These are phyloP conservation scores for Tychaedon coryphoeus DNA, from an alignment of 2,113 vertebrate species.

Conservation along the genomic window DNA sequence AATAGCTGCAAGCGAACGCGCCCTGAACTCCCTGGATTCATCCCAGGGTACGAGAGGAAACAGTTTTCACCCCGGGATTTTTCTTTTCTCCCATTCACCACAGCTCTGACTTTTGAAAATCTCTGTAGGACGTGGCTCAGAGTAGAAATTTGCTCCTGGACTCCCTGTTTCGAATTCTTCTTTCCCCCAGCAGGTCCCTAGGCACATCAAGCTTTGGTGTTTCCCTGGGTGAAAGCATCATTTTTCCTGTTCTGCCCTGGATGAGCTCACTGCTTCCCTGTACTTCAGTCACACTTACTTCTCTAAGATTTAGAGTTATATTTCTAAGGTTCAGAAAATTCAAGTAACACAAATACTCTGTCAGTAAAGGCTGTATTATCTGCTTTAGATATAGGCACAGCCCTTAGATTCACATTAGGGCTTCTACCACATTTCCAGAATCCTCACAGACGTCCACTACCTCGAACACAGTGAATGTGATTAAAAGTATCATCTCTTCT, in stretches of 20 bases:
- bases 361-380: neutral
- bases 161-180: neutral
- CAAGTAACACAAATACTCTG: neutral
- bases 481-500: constrained; percentile 11
- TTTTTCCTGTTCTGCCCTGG: neutral
- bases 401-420: neutral
- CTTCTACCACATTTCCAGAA: neutral
- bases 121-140: neutral
- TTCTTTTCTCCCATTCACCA: neutral
- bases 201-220: neutral
- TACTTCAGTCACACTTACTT: neutral
- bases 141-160: neutral
- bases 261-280: neutral
- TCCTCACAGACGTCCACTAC: neutral
- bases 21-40: neutral
- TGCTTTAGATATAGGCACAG: neutral
- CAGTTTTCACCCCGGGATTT: neutral
- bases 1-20: neutral
- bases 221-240: neutral
- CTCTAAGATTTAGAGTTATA: neutral
- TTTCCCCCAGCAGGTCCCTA: neutral
- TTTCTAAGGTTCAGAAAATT: neutral
- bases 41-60: neutral
- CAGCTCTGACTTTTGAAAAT: neutral
- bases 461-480: neutral